These are phyloP conservation scores for Caenorhabditis zanzibari DNA, from an alignment of 2,888 invertebrate genomes.

Conservation along the genomic window DNA sequence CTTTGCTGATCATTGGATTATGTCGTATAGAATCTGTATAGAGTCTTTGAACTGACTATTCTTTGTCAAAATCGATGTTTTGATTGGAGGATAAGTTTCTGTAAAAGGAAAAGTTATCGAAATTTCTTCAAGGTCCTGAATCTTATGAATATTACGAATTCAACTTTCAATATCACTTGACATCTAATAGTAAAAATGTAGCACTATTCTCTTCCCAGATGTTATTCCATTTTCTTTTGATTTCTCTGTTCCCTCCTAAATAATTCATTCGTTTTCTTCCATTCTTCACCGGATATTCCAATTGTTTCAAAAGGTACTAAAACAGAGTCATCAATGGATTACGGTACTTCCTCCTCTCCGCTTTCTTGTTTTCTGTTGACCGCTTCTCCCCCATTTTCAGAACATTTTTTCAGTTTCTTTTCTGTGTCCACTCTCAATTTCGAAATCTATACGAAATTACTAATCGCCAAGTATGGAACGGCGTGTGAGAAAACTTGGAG, in stretches of 20 bases:
- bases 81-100: no score
- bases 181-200: no score
- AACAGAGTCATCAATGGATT: conserved; percentile 10
- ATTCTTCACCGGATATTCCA: conserved; percentile 2
- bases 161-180: not conserved
- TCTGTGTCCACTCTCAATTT: not conserved
- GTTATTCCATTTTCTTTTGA: not conserved
- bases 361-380: conserved; percentile 30
- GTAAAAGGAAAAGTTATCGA: no score
- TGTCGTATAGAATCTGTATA: no score
- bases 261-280: conserved; percentile 3
- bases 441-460: conserved; percentile 44
- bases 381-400: not conserved
- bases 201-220: not conserved
- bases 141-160: not conserved
- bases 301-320: not conserved
- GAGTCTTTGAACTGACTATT: no score
- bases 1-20: not conserved
- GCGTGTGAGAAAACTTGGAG: conserved; percentile 17
- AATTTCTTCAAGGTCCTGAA: not conserved
- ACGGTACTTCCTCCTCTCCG: conserved; percentile 22
- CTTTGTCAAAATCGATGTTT: no score
- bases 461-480: conserved; percentile 28
- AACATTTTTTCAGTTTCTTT: conserved; percentile 2
- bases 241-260: not conserved